Base-by-base conservation (phyloP, 2,888 invertebrate genomes). In the Ariolimax columbianus region DNA sequence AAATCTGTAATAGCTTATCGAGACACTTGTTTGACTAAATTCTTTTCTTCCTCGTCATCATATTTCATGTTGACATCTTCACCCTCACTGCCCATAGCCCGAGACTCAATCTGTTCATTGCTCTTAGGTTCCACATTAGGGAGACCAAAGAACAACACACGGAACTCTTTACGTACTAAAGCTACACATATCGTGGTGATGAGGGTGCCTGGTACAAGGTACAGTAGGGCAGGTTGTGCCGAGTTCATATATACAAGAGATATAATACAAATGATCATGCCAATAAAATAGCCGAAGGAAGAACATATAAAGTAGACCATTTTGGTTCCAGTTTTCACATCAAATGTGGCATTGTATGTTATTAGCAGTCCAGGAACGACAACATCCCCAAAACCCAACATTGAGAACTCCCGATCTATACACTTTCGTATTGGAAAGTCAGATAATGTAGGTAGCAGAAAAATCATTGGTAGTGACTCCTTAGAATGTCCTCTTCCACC, bases 191-290 rank as follows among this genome's bases (percentile, higher is more conserved):
- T 90, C n/a, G 94, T 93, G 33, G 95, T 93, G 33, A 94, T 73
- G 75, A 95, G 91, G 17, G 95, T 95, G 89, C 93, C 94, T 2
- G 95, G 95, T 36, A 95, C 95, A 75, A 95, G 93, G 91, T 95
- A 95, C 78, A 95, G 94, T 63, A 95, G 93, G 1, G 95, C 95
- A 51, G 95, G 95, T 91, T 95, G 95, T 23, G 95, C 95, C 75
- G 93, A 93, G 77, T 92, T 88, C 95, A 95, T 95, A 36, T 95
- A 86, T 68, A 92, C 92, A 73, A 95, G 91, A 3, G 95, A 95
- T 14, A 95, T 88, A 89, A 95, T 95, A 2, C 95, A 95, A 19
- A 94, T 88, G 30, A 95, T 88, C 70, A 96, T 91, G 9, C 95
- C 95, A 47, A 95, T 77, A 7, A 93, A 94, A 91, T 95, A 96